Percentiles rank a stretch among this genome's conserved stretches.
Evolutionary conservation across 2,888 invertebrate species (phyloP).

Genomic region (Yponomeuta evonymella): DNA sequence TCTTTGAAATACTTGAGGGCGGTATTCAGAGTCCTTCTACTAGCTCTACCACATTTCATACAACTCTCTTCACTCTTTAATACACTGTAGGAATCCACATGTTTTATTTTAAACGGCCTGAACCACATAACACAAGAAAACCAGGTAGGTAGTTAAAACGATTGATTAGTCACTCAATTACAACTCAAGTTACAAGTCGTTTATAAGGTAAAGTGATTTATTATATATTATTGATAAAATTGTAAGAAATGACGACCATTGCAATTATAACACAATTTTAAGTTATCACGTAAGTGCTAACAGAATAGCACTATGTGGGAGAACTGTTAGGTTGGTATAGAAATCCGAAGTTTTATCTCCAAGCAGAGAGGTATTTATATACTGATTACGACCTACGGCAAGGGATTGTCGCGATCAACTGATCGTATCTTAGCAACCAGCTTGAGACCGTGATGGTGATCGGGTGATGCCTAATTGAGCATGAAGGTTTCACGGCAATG

Average conservation of each 20-base stretch:
- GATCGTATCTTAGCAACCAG: slow-evolving; percentile 10
- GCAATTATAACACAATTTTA: not conserved
- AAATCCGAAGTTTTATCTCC: too few relatives aligned
- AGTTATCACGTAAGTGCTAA: too few relatives aligned
- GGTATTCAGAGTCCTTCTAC: slow-evolving; percentile 30
- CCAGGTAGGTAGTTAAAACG: too few relatives aligned
- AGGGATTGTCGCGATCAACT: not conserved
- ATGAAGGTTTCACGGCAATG: not conserved
- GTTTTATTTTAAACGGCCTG: slow-evolving; percentile 34
- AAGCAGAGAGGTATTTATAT: too few relatives aligned
- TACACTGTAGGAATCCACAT: slow-evolving; percentile 27
- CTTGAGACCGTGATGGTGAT: not conserved
- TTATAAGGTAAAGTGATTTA: not conserved
- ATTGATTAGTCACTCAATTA: slow-evolving; percentile 11
- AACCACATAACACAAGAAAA: slow-evolving; percentile 36
- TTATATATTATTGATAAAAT: too few relatives aligned
- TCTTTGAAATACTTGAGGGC: slow-evolving; percentile 35
- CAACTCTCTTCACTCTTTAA: slow-evolving; percentile 29
- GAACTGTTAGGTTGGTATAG: too few relatives aligned
- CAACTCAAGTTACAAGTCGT: not conserved
- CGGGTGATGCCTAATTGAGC: not conserved
- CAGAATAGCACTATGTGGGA: too few relatives aligned
- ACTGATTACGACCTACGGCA: not conserved
- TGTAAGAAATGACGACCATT: not conserved
- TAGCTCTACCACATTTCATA: slow-evolving; percentile 25